Evolutionary conservation across 2,113 vertebrate species (phyloP), one percentile per base, ranked within the genome.

Genomic region (Burhinus oedicnemus): DNA sequence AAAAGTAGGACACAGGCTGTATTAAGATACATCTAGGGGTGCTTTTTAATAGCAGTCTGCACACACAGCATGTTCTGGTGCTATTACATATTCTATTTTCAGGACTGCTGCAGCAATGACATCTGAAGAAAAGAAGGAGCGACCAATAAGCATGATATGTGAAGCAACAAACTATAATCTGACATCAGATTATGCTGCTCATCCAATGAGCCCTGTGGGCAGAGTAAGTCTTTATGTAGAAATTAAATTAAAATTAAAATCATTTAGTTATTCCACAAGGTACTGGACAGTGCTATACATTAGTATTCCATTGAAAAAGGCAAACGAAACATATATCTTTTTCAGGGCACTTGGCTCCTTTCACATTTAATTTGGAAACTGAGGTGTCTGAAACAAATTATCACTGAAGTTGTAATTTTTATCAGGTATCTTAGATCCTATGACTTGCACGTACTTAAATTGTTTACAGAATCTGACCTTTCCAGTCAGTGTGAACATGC

Each of bases 81-180:
- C 91, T 97, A 92, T 97, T 76, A 85, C 81, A 20, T 97, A 68
- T 86, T 98, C 47, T 97, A 15, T 98, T 97, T 98, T 91, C 97
- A 99, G 99, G 98, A 98, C 99, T 62, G 98, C 98, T 89, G 96
- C 98, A 85, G 98, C 99, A 97, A 99, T 98, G 96, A 98, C 99
- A 44, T 98, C 98, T 78, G 99, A 99, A 97, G 99, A 99, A 91
- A 99, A 99, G 97, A 99, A 99, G 97, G 99, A 99, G 51, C 98
- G 98, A 70, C 98, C 99, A 40, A 72, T 98, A 79, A 99, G 98
- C 98, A 98, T 98, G 98, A 98, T 99, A 96, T 99, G 98, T 76
- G 99, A 99, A 97, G 98, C 98, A 90, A 98, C 99, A 77, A 99
- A 99, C 98, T 99, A 99, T 97, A 99, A 98, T 97, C 97, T 96